A percentile compares a stretch with the other conserved stretches of the same genome.
phyloP scores from a whole-genome alignment of 2,797 vertebrate genomes.

The Scolopax bukidnonensis region DNA sequence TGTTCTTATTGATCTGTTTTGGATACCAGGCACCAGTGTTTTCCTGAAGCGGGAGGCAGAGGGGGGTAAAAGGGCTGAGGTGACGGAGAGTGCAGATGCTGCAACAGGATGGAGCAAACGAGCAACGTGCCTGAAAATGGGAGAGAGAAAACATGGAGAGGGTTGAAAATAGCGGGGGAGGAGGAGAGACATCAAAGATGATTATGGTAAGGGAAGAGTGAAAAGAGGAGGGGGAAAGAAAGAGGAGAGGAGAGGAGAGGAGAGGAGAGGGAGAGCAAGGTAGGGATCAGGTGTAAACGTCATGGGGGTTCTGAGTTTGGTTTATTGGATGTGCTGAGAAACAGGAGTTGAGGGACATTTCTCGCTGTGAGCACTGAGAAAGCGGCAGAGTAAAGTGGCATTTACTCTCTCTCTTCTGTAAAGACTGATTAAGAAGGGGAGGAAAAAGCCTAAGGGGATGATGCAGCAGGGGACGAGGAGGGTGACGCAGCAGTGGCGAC shows the following conservation, averaged over 20 bases:
- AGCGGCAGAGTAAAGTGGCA: no score
- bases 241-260: no score
- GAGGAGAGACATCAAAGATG: neutral
- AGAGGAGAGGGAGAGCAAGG: neutral
- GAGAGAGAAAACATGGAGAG: neutral
- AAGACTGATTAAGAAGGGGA: neutral
- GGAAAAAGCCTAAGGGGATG: neutral
- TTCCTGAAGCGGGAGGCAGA: neutral
- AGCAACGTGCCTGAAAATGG: neutral
- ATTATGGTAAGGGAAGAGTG: rapidly evolving
- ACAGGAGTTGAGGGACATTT: rapidly evolving
- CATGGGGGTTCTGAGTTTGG: neutral
- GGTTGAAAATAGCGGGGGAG: neutral
- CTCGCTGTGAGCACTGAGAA: rapidly evolving
- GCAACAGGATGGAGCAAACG: rapidly evolving
- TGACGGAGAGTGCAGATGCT: neutral
- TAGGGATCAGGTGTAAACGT: rapidly evolving
- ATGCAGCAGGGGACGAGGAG: neutral
- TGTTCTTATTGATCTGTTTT: neutral
- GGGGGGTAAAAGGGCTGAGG: neutral
- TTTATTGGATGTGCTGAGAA: rapidly evolving
- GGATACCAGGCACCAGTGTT: neutral
- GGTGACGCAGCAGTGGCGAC: neutral
- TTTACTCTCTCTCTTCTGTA: no score
- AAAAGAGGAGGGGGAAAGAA: neutral